Percentiles rank a stretch among this genome's conserved stretches.
These are phyloP conservation scores for Micromussa lordhowensis DNA, from an alignment of 92 coral and sea anemone species.

Conservation along the genomic window DNA sequence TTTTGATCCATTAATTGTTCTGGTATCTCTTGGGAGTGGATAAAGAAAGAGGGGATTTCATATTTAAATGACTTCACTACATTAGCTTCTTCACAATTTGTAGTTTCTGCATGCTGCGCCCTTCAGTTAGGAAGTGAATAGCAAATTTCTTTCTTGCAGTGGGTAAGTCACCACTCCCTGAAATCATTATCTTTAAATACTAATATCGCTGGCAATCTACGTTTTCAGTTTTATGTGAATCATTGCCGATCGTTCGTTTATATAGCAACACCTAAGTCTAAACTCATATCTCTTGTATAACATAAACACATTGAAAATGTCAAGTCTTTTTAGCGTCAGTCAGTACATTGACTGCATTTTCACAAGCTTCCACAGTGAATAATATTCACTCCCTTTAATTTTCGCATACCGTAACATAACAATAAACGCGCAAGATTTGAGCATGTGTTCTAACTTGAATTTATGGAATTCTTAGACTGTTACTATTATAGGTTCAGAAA, in stretches of 20 bases:
- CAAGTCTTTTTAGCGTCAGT: too few relatives aligned
- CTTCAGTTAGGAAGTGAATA: not conserved
- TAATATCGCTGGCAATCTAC: too few relatives aligned
- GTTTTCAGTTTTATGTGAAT: not conserved
- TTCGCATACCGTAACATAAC: too few relatives aligned
- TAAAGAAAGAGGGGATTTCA: not conserved
- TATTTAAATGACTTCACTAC: not conserved
- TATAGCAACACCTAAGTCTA: not conserved
- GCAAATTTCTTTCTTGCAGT: not conserved
- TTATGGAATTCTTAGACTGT: too few relatives aligned
- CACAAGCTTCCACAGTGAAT: too few relatives aligned
- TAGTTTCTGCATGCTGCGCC: not conserved
- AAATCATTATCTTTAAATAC: too few relatives aligned
- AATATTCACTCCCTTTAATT: too few relatives aligned
- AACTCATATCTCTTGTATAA: not conserved
- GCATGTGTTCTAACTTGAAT: not conserved
- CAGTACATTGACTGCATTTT: too few relatives aligned
- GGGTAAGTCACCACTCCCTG: not conserved
- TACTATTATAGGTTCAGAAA: too few relatives aligned
- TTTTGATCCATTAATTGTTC: not conserved
- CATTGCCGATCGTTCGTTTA: not conserved
- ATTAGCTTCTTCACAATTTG: not conserved
- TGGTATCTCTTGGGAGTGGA: not conserved
- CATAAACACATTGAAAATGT: not conserved
- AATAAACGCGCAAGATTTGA: not conserved